Evolutionary conservation across 2,888 invertebrate species (phyloP).

Genomic region (Cryptophagus acutangulus): DNA sequence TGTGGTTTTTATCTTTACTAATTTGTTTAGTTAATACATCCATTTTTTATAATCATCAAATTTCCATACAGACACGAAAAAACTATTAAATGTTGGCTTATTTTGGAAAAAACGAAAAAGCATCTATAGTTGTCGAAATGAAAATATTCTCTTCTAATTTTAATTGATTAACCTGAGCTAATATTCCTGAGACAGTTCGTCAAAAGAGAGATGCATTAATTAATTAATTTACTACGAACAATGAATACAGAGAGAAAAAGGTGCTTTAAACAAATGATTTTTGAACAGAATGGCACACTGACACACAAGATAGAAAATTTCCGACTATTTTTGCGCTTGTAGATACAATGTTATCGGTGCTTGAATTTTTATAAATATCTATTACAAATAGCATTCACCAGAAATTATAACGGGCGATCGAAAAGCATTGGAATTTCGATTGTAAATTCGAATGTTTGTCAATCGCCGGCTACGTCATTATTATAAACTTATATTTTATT

Average conservation of each 20-base stretch:
- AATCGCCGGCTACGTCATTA: too few species aligned
- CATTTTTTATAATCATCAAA: too few species aligned
- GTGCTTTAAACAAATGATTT: too few species aligned
- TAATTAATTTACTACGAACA: too few species aligned
- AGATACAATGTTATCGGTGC: constrained; percentile 1
- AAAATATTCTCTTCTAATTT: constrained; percentile 9
- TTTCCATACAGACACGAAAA: too few species aligned
- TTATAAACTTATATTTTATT: constrained; percentile 40
- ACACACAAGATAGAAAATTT: constrained; percentile 45
- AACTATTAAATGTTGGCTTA: too few species aligned
- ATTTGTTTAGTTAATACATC: too few species aligned
- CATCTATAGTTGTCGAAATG: constrained; percentile 2
- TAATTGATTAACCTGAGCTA: constrained; percentile 43
- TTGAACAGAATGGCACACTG: constrained; percentile 48
- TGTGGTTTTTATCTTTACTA: neutral
- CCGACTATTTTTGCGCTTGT: constrained; percentile 28
- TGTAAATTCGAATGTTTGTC: too few species aligned
- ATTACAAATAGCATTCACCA: constrained; percentile 49
- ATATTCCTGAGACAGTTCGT: constrained; percentile 50
- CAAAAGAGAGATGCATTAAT: too few species aligned
- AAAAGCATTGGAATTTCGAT: too few species aligned
- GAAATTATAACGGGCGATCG: too few species aligned
- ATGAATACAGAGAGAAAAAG: too few species aligned
- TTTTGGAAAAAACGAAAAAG: constrained; percentile 6
- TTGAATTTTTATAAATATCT: constrained; percentile 23